These are phyloP conservation scores for Drosophila demipolita DNA, from an alignment of 2,888 invertebrate genomes.

Conservation along the genomic window DNA sequence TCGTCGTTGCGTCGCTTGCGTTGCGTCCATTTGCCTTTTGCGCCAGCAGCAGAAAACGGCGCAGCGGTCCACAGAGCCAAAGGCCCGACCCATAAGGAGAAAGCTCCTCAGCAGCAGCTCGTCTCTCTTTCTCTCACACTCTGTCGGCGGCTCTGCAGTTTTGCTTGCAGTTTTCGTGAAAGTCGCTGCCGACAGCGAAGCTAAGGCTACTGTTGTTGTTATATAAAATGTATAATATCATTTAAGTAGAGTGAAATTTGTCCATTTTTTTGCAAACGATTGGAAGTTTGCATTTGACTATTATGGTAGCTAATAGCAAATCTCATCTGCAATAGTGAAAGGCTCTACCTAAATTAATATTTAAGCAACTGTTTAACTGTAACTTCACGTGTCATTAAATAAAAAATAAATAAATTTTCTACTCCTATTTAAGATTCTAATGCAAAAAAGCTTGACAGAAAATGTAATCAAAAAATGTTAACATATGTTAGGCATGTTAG, in stretches of 20 bases:
- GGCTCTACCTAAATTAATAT: conserved; percentile 21
- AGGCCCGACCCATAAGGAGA: conserved; percentile 63
- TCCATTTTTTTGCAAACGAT: conserved; percentile 47
- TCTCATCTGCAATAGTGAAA: conserved; percentile 31
- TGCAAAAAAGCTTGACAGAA: background rate
- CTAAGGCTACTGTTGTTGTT: conserved; percentile 50
- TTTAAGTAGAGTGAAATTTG: conserved; percentile 79
- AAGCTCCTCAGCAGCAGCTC: conserved; percentile 64
- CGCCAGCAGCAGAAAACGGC: conserved; percentile 22
- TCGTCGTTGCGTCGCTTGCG: conserved; percentile 56
- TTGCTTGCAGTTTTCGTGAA: conserved; percentile 79
- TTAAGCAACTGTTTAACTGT: background rate
- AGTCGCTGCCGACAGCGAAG: conserved; percentile 50
- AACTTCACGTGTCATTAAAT: background rate
- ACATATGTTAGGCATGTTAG: background rate
- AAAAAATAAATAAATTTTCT: background rate
- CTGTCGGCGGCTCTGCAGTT: conserved; percentile 59
- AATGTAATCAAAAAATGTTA: background rate
- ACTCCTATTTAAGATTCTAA: background rate
- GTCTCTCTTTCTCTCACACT: conserved; percentile 9
- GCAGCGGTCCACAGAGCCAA: conserved; percentile 26
- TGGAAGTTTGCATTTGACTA: conserved; percentile 44
- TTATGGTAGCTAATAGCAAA: conserved; percentile 24
- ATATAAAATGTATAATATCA: conserved; percentile 78
- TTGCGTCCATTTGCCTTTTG: conserved; percentile 71